Conservation (phyloP, 2,888 invertebrate species). For the Torymus texanus region DNA sequence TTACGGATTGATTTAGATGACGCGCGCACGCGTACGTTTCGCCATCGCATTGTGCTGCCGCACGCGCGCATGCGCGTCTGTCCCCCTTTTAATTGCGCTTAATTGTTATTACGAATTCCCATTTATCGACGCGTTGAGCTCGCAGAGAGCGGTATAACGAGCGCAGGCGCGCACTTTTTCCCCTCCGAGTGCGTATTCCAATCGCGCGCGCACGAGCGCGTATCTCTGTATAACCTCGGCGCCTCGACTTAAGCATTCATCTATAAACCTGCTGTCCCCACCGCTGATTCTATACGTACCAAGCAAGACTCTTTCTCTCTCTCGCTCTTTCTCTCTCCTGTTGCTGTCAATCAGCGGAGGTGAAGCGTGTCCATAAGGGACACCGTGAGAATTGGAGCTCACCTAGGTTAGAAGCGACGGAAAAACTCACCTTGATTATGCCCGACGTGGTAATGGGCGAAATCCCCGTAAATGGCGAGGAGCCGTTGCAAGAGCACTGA, state of each 20-base stretch:
- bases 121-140: conserved; percentile 3
- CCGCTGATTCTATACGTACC: too few relatives aligned
- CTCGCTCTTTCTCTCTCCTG: too few relatives aligned
- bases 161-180: conserved; percentile 24
- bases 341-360: conserved; percentile 38
- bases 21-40: background rate
- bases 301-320: background rate
- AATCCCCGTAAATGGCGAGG: conserved; percentile 71
- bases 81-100: conserved; percentile 52
- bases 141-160: background rate
- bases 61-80: too few relatives aligned
- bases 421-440: conserved; percentile 74
- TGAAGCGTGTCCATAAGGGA: conserved; percentile 64
- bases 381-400: conserved; percentile 74
- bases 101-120: conserved; percentile 53
- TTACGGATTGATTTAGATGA: conserved; percentile 46
- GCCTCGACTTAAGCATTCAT: conserved; percentile 24
- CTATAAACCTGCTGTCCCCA: conserved; percentile 14
- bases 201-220: too few relatives aligned
- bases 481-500: background rate
- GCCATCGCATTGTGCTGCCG: conserved; percentile 25
- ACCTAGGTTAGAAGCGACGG: conserved; percentile 53
- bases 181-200: background rate
- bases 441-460: conserved; percentile 72
- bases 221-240: conserved; percentile 13